Percentiles rank a stretch among this genome's conserved stretches.
phyloP scores from a whole-genome alignment of 2,113 vertebrate genomes.

The Anarrhichthys ocellatus region DNA sequence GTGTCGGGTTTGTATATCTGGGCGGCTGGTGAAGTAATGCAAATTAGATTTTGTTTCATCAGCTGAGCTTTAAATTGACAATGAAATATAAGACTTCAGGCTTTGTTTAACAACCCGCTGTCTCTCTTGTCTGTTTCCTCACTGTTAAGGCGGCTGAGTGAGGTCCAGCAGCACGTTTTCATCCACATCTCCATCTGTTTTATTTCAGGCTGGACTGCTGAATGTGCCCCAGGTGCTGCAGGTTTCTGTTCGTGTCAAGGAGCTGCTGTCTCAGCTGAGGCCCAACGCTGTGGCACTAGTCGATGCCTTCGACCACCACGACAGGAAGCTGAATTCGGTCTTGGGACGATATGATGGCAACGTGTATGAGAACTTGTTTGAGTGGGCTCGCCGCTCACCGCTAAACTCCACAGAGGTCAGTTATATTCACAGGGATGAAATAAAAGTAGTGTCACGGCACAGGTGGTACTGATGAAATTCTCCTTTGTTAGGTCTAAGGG shows the following conservation, averaged over 20 bases:
- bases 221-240: slow-evolving; percentile 86
- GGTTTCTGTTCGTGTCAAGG: slow-evolving; percentile 87
- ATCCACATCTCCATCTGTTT: slow-evolving; percentile 19
- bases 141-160: neutral
- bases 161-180: neutral
- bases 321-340: slow-evolving; percentile 88
- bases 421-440: neutral
- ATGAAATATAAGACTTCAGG: neutral
- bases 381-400: slow-evolving; percentile 94
- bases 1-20: neutral
- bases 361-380: slow-evolving; percentile 95
- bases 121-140: neutral
- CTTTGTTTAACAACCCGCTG: neutral
- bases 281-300: slow-evolving; percentile 91
- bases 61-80: neutral
- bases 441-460: neutral
- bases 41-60: too few relatives aligned
- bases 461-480: neutral
- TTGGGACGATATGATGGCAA: slow-evolving; percentile 97
- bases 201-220: slow-evolving; percentile 87
- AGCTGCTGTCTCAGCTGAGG: slow-evolving; percentile 88
- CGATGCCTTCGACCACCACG: slow-evolving; percentile 92
- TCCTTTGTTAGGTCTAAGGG: neutral
- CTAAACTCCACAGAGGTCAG: slow-evolving; percentile 92
- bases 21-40: neutral